phyloP scores from a whole-genome alignment of 2,113 vertebrate species.

The Oryzias javanicus region DNA sequence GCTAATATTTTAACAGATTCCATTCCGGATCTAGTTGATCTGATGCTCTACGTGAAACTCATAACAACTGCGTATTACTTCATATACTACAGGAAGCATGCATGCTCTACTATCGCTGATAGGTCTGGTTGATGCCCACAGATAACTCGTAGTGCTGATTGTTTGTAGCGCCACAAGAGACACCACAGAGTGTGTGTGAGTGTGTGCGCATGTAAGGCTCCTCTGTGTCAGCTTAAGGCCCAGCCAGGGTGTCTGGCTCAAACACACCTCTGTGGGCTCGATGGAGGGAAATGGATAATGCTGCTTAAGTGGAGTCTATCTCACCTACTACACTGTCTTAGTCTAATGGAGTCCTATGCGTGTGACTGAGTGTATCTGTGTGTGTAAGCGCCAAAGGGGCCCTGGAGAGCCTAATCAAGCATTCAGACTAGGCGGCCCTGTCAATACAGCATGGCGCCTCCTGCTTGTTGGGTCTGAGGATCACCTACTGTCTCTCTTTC shows the following conservation, averaged over 20 bases:
- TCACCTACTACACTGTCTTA: constrained; percentile 84
- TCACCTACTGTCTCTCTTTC: constrained; percentile 81
- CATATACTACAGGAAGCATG: no score
- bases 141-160: constrained; percentile 56
- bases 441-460: constrained; percentile 94
- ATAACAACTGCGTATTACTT: no score
- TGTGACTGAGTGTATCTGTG: constrained; percentile 64
- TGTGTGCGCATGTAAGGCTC: constrained; percentile 33
- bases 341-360: constrained; percentile 85
- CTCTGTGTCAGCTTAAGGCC: constrained; percentile 72
- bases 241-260: constrained; percentile 75
- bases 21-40: not conserved
- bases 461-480: constrained; percentile 86
- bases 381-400: constrained; percentile 78
- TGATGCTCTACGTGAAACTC: no score
- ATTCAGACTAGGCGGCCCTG: constrained; percentile 89
- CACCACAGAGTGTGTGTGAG: not conserved
- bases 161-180: constrained; percentile 49
- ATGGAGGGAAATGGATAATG: constrained; percentile 78
- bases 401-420: constrained; percentile 93
- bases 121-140: constrained; percentile 33
- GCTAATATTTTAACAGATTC: not conserved
- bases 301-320: constrained; percentile 80
- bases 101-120: not conserved
- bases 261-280: constrained; percentile 76